Conservation (phyloP, 2,797 vertebrate species). For the Nannoperca australis region DNA sequence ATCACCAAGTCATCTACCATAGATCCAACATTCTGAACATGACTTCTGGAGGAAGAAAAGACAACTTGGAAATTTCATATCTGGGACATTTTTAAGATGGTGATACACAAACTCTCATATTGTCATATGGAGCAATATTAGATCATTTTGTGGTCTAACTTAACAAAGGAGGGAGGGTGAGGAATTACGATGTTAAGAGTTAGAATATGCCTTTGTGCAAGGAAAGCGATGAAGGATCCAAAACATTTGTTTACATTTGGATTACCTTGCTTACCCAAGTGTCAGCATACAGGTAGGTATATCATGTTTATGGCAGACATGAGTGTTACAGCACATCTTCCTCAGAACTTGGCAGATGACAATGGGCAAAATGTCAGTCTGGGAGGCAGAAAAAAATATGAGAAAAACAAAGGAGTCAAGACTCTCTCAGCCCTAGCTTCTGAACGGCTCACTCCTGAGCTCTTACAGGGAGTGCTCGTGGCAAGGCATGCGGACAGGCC, state of each 20-base stretch:
- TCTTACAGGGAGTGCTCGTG: constrained; percentile 71
- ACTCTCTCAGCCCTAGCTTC: constrained; percentile 63
- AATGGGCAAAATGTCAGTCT: constrained; percentile 42
- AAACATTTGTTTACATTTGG: constrained; percentile 31
- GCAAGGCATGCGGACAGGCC: constrained; percentile 76
- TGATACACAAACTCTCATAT: constrained; percentile 29
- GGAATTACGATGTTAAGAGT: not conserved
- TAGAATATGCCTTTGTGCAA: not conserved
- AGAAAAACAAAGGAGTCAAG: constrained; percentile 29
- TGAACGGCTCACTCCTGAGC: constrained; percentile 56
- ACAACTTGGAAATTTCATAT: constrained; percentile 46
- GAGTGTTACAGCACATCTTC: constrained; percentile 40
- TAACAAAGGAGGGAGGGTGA: not conserved
- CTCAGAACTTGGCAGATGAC: constrained; percentile 32
- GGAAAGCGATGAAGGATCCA: constrained; percentile 10
- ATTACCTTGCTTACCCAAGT: constrained; percentile 11
- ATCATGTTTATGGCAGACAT: constrained; percentile 14
- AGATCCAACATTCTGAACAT: constrained; percentile 62
- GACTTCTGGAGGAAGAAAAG: constrained; percentile 41
- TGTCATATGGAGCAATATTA: constrained; percentile 7
- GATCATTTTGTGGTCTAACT: constrained; percentile 14
- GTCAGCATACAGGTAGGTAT: constrained; percentile 16
- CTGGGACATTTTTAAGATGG: constrained; percentile 40
- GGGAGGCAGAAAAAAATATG: constrained; percentile 30
- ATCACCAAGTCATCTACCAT: constrained; percentile 68